Evolutionary conservation across 2,888 invertebrate species (phyloP), one percentile per base, ranked within the genome.

Genomic region (Loripinus fragilis): DNA sequence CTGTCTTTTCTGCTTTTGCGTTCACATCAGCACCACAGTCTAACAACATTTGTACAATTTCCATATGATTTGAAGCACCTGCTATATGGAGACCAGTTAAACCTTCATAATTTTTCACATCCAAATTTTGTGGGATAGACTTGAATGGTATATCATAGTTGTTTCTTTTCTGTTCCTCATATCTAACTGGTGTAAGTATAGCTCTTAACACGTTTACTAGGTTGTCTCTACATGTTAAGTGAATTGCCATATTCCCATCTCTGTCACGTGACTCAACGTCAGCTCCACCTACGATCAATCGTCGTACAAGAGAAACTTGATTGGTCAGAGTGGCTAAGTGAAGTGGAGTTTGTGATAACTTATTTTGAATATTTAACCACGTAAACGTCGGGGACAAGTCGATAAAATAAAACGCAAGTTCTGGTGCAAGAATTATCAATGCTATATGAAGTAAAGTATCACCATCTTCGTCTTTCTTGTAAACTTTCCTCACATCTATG

Each of bases 41-140:
- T 20, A 79, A 20, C 0, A 75, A 68, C 25, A 72, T 38, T 20
- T 38, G 15, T 8, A 72, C 50, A 1, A 83, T 48, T 8, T 73
- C 64, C 12, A 60, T 30, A 67, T 66, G 33, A 10, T 70, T 60
- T 3, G 33, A 28, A 20, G 42, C 33, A 8, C 76, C 69, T 25
- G 83, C 80, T 12, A 83, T 28, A 68, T 83, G 83, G 7, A 81
- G 66, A 71, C 74, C 68, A 1, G 80, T 64, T 38, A 67, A 28
- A 8, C 83, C 80, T n/a, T 81, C 76, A 28, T 78, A 80, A 33
- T 83, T 83, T n/a, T 41, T 71, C 17, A 67, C 23, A 38, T 80
- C 76, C 28, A 80, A 25, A 28, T 52, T 69, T 48, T 68, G 76
- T 1, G 23, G 65, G 20, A 33, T 33, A 17, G 25, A 25, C 60